Base-by-base conservation (phyloP, 2,797 vertebrate species). In the Leontopithecus rosalia region DNA sequence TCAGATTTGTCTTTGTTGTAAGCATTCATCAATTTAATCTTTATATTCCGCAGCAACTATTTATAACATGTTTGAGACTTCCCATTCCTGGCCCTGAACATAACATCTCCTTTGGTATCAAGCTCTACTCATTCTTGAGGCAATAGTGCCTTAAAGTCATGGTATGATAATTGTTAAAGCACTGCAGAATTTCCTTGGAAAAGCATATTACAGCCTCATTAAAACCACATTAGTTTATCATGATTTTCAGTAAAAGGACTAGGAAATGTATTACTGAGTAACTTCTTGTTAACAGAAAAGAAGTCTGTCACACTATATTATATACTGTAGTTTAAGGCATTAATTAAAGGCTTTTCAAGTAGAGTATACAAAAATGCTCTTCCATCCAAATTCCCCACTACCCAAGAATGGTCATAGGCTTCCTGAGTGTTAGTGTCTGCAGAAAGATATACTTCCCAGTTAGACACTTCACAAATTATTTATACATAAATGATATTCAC, bases 211-310 rank as follows among this genome's bases (percentile, higher is more conserved):
- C 70, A 77, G 96, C 95, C 97, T 96, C 96, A 90, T 97, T 86
- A 98, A 98, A 98, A 96, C 91, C 86, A 77, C 28, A 94, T 96
- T 97, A n/a, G 86, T 97, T 94, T 72, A 90, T 94, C 70, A 1
- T 67, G 64, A 96, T 97, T 96, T 97, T 97, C 94, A 97, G 95
- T 86, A 76, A 91, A 43, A 91, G 52, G 89, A 88, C 55, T 91
- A 96, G 89, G 72, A 94, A 91, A 92, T 97, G 90, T 97, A 96
- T 98, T 97, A 97, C 95, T 96, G 97, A 95, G 88, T 80, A 96
- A 96, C 83, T 91, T 97, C 84, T 95, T 96, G 57, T 95, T 96
- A 94, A 46, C 36, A 2, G 94, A 81, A n/a, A 97, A 98, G 98
- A 97, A 97, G 92, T 46, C 97, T 95, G 96, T 91, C 97, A 86